Percentiles rank a stretch among this genome's conserved stretches.
Conservation (phyloP, 2,797 vertebrate genomes). For the Lates japonicus region DNA sequence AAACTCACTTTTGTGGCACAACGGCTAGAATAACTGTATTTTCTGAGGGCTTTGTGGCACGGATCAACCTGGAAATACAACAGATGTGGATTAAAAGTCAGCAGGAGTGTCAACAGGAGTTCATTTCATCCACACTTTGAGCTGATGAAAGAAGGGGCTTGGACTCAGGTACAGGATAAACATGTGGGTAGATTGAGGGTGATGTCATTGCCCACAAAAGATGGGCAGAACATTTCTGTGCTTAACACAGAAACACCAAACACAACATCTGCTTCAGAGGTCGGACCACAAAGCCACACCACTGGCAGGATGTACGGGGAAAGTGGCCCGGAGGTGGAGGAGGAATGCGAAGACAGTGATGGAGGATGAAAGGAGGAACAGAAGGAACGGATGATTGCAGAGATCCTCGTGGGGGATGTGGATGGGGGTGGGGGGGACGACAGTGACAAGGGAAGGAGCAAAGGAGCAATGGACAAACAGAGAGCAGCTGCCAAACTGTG, state of each 20-base stretch:
- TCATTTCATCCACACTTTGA: conserved; percentile 45
- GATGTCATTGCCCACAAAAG: conserved; percentile 62
- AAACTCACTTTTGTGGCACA: conserved; percentile 90
- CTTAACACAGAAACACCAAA: conserved; percentile 58
- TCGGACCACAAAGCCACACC: conserved; percentile 50
- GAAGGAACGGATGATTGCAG: conserved; percentile 42
- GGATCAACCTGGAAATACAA: conserved; percentile 89
- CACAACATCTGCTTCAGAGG: conserved; percentile 60
- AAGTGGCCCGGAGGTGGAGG: conserved; percentile 32
- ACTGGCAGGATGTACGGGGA: conserved; percentile 48
- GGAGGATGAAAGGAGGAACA: conserved; percentile 34
- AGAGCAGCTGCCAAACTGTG: conserved; percentile 45
- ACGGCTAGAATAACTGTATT: conserved; percentile 93
- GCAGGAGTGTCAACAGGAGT: conserved; percentile 16
- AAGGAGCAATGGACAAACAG: conserved; percentile 15
- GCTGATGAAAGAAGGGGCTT: conserved; percentile 40
- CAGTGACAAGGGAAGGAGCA: not conserved
- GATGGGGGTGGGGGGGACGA: not conserved
- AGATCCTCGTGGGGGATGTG: conserved; percentile 19
- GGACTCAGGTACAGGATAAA: conserved; percentile 41
- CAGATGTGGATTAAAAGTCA: conserved; percentile 27
- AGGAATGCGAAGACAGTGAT: conserved; percentile 29
- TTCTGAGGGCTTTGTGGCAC: conserved; percentile 91
- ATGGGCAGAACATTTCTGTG: conserved; percentile 45
- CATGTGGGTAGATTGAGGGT: conserved; percentile 41